Base-by-base conservation (phyloP, 2,888 invertebrate species). In the Drosophila nr. perissopoda region DNA sequence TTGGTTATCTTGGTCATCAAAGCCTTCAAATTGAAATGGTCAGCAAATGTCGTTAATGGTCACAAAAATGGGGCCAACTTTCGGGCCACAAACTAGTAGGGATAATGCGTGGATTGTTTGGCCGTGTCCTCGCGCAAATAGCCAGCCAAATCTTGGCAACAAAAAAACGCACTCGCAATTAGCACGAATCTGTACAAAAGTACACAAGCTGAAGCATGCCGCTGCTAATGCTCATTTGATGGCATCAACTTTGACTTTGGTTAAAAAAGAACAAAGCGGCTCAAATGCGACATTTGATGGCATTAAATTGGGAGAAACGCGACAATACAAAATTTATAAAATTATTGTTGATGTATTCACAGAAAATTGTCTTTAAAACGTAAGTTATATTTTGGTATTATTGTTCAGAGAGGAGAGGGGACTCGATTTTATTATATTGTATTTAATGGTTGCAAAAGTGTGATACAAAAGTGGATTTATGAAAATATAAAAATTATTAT, bases 11-110 rank as follows among this genome's bases (percentile, higher is more conserved):
- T 7, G 29, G 46, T 42, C 49, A 57, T 69, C 58, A 31, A 42
- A 31, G 53, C 53, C 33, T 31, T 48, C 52, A 70, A 73, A 63
- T 65, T 77, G 48, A 78, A 78, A 68, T 60, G 79, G 79, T 81
- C 82, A 78, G 67, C 65, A 68, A 66, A 63, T 75, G 71, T 66
- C 56, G 74, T 73, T 72, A 56, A 70, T 67, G 73, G 76, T 56
- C 70, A 76, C 69, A 70, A 69, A 51, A 70, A 51, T 49, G 36
- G 11, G 18, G 61, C 63, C 70, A 62, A 42, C 31, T 40, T 51
- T 8, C 1, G 29, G 31, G 49, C 49, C 64, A 69, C 73, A 36
- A 74, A 76, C 79, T 73, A 87, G 77, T 83, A 77, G 80, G 83
- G 70, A 77, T 85, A 80, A 88, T 85, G 80, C 53, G 56, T 65